These are phyloP conservation scores for Zoanthus sansibaricus DNA, from an alignment of 92 coral and sea anemone genomes.

Conservation along the genomic window DNA sequence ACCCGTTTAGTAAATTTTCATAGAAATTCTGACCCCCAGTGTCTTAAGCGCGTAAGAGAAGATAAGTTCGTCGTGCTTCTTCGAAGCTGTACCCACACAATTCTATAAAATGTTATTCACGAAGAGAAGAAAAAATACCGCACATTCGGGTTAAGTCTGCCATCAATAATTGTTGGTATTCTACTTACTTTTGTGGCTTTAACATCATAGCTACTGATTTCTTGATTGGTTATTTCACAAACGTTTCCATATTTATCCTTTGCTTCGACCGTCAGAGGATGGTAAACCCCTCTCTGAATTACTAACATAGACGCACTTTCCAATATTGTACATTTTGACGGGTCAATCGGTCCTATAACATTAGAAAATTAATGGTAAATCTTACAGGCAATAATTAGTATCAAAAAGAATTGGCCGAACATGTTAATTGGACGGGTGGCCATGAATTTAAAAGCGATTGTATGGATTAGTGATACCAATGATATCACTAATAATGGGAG, in stretches of 20 bases:
- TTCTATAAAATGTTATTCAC: too few relatives aligned
- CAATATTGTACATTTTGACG: slow-evolving; percentile 81
- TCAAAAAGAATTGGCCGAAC: background rate
- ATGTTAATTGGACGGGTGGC: background rate
- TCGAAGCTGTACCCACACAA: too few relatives aligned
- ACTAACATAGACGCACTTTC: slow-evolving; percentile 79
- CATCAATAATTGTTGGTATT: background rate
- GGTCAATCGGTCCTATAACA: slow-evolving; percentile 76
- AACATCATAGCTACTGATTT: slow-evolving; percentile 72
- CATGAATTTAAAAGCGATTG: too few relatives aligned
- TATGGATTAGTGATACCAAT: too few relatives aligned
- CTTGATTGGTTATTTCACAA: slow-evolving; percentile 69
- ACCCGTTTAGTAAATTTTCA: too few relatives aligned
- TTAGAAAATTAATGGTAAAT: background rate
- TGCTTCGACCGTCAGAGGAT: slow-evolving; percentile 90
- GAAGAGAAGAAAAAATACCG: too few relatives aligned
- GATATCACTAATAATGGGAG: too few relatives aligned
- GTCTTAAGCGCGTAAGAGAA: too few relatives aligned
- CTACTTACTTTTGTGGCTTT: slow-evolving; percentile 67
- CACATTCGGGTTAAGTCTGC: background rate
- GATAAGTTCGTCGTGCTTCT: too few relatives aligned
- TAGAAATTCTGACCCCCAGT: too few relatives aligned
- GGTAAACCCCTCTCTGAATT: slow-evolving; percentile 77
- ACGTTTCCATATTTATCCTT: slow-evolving; percentile 91
- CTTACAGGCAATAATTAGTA: background rate